These are phyloP conservation scores for Leptopilina myrica DNA, from an alignment of 2,888 invertebrate genomes.

Conservation along the genomic window DNA sequence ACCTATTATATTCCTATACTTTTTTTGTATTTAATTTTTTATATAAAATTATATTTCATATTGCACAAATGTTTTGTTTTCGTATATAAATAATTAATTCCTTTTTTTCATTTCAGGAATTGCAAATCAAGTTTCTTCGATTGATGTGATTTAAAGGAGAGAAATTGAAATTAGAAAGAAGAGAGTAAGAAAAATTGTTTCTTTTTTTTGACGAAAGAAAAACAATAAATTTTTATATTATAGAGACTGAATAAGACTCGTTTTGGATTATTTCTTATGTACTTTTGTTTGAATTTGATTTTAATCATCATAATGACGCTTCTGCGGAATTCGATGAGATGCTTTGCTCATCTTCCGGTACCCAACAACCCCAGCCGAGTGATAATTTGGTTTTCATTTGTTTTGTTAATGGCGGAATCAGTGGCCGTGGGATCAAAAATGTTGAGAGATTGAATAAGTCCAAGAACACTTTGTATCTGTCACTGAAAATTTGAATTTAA, in stretches of 20 bases:
- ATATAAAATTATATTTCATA: background rate
- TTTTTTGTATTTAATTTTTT: background rate
- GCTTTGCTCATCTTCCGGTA: slow-evolving; percentile 66
- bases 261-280: background rate
- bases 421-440: slow-evolving; percentile 93
- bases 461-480: slow-evolving; percentile 98
- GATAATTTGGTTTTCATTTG: slow-evolving; percentile 88
- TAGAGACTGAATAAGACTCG: background rate
- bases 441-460: slow-evolving; percentile 98
- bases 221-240: too few species aligned
- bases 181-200: background rate
- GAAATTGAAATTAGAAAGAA: background rate
- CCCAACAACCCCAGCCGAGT: slow-evolving; percentile 80
- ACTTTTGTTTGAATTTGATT: background rate
- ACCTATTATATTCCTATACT: background rate
- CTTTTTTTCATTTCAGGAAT: slow-evolving; percentile 74
- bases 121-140: slow-evolving; percentile 84
- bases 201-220: too few species aligned
- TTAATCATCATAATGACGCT: slow-evolving; percentile 17
- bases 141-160: slow-evolving; percentile 72
- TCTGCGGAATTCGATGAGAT: slow-evolving; percentile 51
- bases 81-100: background rate
- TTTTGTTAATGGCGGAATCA: slow-evolving; percentile 92
- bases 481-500: slow-evolving; percentile 81
- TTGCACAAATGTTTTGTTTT: background rate